Percentiles rank a stretch among this genome's conserved stretches.
phyloP scores from a whole-genome alignment of 2,797 vertebrate genomes.

The Octomys mimax region DNA sequence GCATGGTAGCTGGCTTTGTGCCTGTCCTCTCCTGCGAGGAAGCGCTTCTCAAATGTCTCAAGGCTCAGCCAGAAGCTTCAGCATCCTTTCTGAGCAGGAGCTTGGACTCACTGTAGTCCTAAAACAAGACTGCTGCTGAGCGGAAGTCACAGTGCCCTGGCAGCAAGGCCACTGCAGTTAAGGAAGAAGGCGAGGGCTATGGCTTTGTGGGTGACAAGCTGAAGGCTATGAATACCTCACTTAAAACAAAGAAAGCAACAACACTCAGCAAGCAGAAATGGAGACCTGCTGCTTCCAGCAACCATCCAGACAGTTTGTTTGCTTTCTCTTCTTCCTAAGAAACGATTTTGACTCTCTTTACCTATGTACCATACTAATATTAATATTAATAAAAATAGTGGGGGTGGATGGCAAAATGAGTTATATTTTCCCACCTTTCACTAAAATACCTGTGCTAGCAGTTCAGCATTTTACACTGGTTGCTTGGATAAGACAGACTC shows the following conservation, averaged over 20 bases:
- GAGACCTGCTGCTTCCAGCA: conserved; percentile 30
- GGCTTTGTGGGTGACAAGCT: conserved; percentile 45
- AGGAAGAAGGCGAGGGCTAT: neutral
- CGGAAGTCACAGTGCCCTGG: neutral
- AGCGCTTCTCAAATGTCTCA: conserved; percentile 61
- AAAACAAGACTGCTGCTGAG: neutral
- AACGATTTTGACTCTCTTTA: neutral
- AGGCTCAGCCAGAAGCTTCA: conserved; percentile 72
- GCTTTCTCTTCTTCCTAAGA: neutral
- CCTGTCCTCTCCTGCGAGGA: conserved; percentile 61
- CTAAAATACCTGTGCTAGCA: neutral
- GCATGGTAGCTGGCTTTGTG: neutral
- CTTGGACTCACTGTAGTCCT: conserved; percentile 56
- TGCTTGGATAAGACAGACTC: neutral
- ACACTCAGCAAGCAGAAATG: neutral
- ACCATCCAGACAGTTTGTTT: neutral
- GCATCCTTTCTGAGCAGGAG: conserved; percentile 58
- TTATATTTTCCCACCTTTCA: neutral
- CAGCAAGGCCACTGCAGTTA: conserved; percentile 59
- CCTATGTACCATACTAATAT: neutral
- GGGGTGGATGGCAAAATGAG: neutral
- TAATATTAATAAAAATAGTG: neutral
- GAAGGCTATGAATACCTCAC: conserved; percentile 27
- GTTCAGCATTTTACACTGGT: neutral
- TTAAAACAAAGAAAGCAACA: conserved; percentile 54